Conservation (phyloP, 2,113 vertebrate species). For the Oncorhynchus clarkii region DNA sequence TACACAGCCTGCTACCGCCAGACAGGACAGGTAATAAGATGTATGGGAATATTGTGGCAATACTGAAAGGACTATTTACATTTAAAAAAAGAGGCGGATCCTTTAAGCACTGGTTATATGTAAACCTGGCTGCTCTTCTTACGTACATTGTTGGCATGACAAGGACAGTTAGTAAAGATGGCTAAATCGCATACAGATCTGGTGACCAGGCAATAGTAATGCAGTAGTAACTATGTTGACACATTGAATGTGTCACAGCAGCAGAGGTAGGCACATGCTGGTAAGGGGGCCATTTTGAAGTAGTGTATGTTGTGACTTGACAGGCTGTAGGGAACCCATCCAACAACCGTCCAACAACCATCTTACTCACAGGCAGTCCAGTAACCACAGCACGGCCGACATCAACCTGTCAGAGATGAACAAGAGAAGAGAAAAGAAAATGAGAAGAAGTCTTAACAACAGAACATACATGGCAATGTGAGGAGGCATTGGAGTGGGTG, state of each 20-base stretch:
- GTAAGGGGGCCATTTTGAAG: neutral
- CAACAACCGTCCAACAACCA: neutral
- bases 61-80: too few species aligned
- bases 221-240: neutral
- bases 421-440: neutral
- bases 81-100: too few species aligned
- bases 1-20: too few species aligned
- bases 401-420: slow-evolving; percentile 55
- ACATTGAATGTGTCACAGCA: neutral
- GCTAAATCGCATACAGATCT: too few species aligned
- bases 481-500: neutral
- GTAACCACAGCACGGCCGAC: slow-evolving; percentile 45
- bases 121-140: too few species aligned
- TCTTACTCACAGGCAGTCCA: slow-evolving; percentile 58
- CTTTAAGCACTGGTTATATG: too few species aligned
- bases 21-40: too few species aligned
- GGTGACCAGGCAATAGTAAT: too few species aligned
- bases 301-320: neutral
- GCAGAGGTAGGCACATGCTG: neutral
- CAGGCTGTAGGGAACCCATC: neutral
- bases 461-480: neutral
- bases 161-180: too few species aligned
- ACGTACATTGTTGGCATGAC: too few species aligned
- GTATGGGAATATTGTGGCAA: too few species aligned
- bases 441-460: neutral